Conservation (phyloP, 1,140 invertebrate species). For the Diorhabda sublineata region DNA sequence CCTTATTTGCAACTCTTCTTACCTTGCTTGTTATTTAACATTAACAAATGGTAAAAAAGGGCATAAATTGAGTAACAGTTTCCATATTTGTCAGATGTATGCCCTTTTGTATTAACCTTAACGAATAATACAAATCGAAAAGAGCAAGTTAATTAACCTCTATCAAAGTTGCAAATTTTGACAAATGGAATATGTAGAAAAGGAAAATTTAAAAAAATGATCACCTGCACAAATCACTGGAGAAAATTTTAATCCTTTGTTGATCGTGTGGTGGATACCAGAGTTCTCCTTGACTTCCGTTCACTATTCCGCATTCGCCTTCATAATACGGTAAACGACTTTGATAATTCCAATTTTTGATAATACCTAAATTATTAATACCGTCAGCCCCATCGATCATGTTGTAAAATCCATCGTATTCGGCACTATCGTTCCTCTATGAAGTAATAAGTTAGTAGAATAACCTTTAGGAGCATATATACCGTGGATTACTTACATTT, state of each 20-base stretch:
- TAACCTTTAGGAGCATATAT: neutral
- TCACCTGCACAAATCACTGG: slow-evolving; percentile 66
- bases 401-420: slow-evolving; percentile 69
- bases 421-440: slow-evolving; percentile 64
- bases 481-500: slow-evolving; percentile 44
- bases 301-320: slow-evolving; percentile 58
- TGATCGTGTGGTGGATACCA: slow-evolving; percentile 64
- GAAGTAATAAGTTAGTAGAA: neutral
- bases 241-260: slow-evolving; percentile 58
- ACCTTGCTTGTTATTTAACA: too few species aligned
- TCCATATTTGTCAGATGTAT: too few species aligned
- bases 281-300: slow-evolving; percentile 71
- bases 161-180: too few species aligned
- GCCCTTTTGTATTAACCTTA: too few species aligned
- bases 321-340: slow-evolving; percentile 55
- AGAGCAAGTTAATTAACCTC: too few species aligned
- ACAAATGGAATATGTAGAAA: too few species aligned
- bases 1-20: too few species aligned
- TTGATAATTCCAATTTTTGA: slow-evolving; percentile 64
- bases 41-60: too few species aligned
- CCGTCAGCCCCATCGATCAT: slow-evolving; percentile 67
- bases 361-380: slow-evolving; percentile 58
- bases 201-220: neutral
- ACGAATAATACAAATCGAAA: too few species aligned
- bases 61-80: too few species aligned